Evolutionary conservation across 2,797 vertebrate species (phyloP), one percentile per base, ranked within the genome.

Genomic region (Artibeus lituratus): DNA sequence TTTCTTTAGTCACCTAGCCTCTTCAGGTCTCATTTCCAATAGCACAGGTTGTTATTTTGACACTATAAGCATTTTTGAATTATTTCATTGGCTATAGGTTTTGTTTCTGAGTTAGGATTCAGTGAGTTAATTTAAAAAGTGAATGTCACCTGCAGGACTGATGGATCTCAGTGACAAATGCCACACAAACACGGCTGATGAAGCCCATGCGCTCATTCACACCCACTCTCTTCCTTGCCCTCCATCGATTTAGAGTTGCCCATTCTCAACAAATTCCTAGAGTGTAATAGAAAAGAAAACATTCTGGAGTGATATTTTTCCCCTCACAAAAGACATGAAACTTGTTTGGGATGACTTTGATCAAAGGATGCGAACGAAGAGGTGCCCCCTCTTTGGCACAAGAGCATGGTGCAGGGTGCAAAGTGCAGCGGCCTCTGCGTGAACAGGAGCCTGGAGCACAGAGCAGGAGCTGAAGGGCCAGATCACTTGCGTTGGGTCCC

Each of bases 191-290:
- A 74, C 7, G 4, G 81, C 70, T n/a, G 51, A 9, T 84, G 57
- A 70, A 62, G 53, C 35, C 81, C 65, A 83, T 10, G 1, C 1
- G 1, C 39, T 47, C 26, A 26, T 37, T 32, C 91, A 86, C 53
- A 86, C 92, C 87, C 65, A 49, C 83, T 96, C 57, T n/a, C 19
- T 57, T 65, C 39, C 59, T 96, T 59, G 5, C 69, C 81, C 91
- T 92, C 87, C 85, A 10, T 86, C 93, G 47, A 87, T 70, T 0
- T 55, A 7, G n/a, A 55, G 47, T 44, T 49, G 5, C 65, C 22
- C 9, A 19, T 49, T 57, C 65, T 22, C 42, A 67, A 11, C 39
- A 39, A 21, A 39, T 69, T 59, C 19, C 51, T 59, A 3, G 0
- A 73, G 29, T 67, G 12, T 89, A 72, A 84, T 26, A 92, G 24